Base-by-base conservation (phyloP, 2,113 vertebrate species). In the Centropus bengalensis region DNA sequence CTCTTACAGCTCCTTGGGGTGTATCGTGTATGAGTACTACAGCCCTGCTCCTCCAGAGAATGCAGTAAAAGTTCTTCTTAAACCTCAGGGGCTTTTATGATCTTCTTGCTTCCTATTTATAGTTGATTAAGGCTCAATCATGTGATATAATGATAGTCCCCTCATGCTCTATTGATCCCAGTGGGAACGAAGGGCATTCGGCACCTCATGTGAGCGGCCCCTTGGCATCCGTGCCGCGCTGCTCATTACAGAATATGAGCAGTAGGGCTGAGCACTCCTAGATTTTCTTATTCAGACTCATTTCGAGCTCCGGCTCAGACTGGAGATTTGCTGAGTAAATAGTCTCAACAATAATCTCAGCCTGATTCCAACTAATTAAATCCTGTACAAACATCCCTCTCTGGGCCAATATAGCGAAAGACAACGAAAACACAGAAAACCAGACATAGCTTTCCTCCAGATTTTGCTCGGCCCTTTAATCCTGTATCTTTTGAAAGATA, bases 281-380 rank as follows among this genome's bases (percentile, higher is more conserved):
- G 92, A 97, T 96, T 97, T 95, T 96, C 94, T 94, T 95, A 95
- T 96, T 96, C 97, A 97, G 96, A 96, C 97, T 97, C 98, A 97
- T 98, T 98, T 98, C 97, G 91, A 98, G 98, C 98, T 97, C 93
- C 95, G 96, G 98, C 98, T 98, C 98, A 98, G 98, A 97, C 98
- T 96, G 97, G 98, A 97, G 98, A 98, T 99, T 98, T 98, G 98
- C 98, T 98, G 98, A 98, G 98, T 98, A 99, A 99, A 99, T 98
- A 99, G 98, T 97, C 98, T 97, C 97, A 97, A 96, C 98, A 98
- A 99, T 99, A 99, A 99, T 99, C 98, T 97, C 94, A 96, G 98
- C 96, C 98, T 98, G 98, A 99, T 98, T 99, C 98, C 98, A 98
- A 97, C 98, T 99, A 99, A 99, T 99, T 99, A 99, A 99, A 99